A percentile compares a stretch with the other conserved stretches of the same genome.
Conservation (phyloP, 2,888 invertebrate species). For the Aphelenchoides bicaudatus region DNA sequence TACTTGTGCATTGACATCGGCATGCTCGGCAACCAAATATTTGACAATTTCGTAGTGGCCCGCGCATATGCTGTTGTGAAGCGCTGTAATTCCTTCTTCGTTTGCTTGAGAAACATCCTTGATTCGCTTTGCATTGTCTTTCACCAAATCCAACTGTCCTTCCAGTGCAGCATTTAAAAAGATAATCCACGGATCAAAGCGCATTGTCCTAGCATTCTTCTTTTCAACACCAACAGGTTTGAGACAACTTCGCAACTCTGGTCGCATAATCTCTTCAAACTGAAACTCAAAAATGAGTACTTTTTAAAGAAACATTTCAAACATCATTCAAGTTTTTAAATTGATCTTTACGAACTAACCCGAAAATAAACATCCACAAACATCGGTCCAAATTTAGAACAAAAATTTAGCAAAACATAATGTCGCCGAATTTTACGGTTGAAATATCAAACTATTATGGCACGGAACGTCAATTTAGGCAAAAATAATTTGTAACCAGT, state of each 20-base stretch:
- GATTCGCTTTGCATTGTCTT: constrained; percentile 77
- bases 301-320: too few relatives aligned
- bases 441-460: too few relatives aligned
- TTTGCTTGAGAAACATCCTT: constrained; percentile 89
- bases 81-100: constrained; percentile 97
- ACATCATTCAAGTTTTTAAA: too few relatives aligned
- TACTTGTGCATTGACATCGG: constrained; percentile 95
- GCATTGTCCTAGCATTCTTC: constrained; percentile 71
- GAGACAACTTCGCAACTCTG: not conserved
- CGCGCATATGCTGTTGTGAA: constrained; percentile 98
- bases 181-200: constrained; percentile 93
- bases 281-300: not conserved
- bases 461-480: too few relatives aligned
- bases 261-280: constrained; percentile 18
- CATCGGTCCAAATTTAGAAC: not conserved
- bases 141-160: constrained; percentile 92
- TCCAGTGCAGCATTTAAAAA: constrained; percentile 93
- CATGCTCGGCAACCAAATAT: constrained; percentile 92
- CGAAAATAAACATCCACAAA: not conserved
- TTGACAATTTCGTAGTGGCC: constrained; percentile 96
- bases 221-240: not conserved
- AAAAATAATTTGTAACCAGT: too few relatives aligned
- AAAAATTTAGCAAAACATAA: not conserved
- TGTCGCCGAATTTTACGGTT: too few relatives aligned
- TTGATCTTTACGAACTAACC: too few relatives aligned